Evolutionary conservation across 2,113 vertebrate species (phyloP).

Genomic region (Erpornis zantholeuca): DNA sequence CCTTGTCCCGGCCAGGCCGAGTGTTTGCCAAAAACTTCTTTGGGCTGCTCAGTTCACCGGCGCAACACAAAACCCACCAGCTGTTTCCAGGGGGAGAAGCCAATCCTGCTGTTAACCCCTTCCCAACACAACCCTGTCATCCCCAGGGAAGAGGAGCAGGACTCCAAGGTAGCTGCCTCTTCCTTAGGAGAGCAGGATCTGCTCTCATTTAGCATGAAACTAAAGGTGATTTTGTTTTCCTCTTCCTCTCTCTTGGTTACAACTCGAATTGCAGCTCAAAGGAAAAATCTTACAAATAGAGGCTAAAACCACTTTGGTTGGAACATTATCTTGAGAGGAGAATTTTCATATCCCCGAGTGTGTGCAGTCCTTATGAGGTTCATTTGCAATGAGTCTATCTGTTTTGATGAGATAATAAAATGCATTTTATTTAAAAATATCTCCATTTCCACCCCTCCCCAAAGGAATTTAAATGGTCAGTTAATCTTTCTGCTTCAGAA

Average conservation of each 20-base stretch:
- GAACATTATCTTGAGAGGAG: slow-evolving; percentile 30
- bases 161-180: neutral
- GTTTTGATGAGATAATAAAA: slow-evolving; percentile 60
- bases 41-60: slow-evolving; percentile 55
- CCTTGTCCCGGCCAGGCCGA: slow-evolving; percentile 47
- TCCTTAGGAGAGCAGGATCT: neutral
- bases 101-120: slow-evolving; percentile 43
- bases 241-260: neutral
- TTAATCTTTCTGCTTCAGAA: slow-evolving; percentile 45
- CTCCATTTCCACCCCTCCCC: neutral
- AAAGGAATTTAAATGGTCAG: slow-evolving; percentile 11
- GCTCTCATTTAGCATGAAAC: neutral
- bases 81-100: slow-evolving; percentile 70
- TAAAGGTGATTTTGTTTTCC: neutral
- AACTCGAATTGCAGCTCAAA: neutral
- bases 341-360: slow-evolving; percentile 1
- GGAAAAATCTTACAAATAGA: slow-evolving; percentile 26
- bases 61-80: slow-evolving; percentile 77
- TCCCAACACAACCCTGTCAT: neutral
- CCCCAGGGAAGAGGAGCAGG: rapidly evolving
- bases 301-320: neutral
- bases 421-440: slow-evolving; percentile 56
- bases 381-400: slow-evolving; percentile 37
- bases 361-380: slow-evolving; percentile 1
- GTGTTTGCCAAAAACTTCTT: slow-evolving; percentile 75